Conservation (phyloP, 2,797 vertebrate genomes). For the Poecile montanus region DNA sequence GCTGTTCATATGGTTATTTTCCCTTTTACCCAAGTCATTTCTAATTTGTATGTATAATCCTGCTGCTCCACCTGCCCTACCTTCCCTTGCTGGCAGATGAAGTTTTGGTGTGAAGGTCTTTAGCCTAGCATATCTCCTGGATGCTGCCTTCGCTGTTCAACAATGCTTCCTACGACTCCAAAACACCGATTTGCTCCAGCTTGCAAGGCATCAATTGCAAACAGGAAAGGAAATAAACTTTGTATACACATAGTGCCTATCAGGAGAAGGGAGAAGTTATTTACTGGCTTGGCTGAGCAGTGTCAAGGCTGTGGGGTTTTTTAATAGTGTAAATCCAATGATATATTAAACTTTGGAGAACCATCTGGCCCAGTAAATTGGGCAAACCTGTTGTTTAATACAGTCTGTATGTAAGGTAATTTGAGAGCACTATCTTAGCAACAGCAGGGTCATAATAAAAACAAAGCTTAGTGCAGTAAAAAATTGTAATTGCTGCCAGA, state of each 20-base stretch:
- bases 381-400: not conserved
- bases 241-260: not conserved
- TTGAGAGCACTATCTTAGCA: constrained; percentile 1
- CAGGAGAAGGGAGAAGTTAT: not conserved
- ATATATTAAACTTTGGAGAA: not conserved
- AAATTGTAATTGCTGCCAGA: constrained; percentile 24
- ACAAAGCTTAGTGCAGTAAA: constrained; percentile 15
- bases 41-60: not conserved
- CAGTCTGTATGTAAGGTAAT: not conserved
- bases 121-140: not conserved
- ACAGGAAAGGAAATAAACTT: not conserved
- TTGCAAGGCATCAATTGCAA: not conserved
- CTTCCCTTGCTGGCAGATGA: not conserved
- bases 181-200: not conserved
- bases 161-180: accelerated
- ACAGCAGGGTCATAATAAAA: constrained; percentile 24
- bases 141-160: not conserved
- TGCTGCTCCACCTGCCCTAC: not conserved
- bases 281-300: not conserved
- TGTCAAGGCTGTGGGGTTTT: not conserved
- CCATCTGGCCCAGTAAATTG: not conserved
- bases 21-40: not conserved
- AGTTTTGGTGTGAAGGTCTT: not conserved
- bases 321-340: not conserved
- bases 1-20: not conserved